These are phyloP conservation scores for Spisula subtruncata DNA, from an alignment of 2,888 invertebrate genomes.

Conservation along the genomic window DNA sequence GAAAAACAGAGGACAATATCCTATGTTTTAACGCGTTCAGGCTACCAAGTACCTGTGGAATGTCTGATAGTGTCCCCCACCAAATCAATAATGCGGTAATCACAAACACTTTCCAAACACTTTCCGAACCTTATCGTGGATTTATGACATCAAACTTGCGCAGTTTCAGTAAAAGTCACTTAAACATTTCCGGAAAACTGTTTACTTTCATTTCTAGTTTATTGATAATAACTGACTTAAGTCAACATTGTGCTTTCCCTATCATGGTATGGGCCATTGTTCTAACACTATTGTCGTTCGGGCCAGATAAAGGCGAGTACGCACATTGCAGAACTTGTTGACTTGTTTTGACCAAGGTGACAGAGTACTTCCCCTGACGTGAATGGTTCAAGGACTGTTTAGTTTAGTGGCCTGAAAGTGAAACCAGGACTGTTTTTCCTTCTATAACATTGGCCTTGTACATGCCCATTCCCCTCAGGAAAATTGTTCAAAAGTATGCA, in stretches of 20 bases:
- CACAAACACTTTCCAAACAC: background rate
- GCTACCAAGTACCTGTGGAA: background rate
- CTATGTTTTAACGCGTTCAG: too few species aligned
- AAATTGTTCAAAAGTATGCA: too few species aligned
- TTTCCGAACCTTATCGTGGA: slow-evolving; percentile 5
- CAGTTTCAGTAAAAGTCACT: background rate
- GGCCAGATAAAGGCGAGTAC: background rate
- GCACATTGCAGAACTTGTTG: background rate
- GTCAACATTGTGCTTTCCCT: background rate
- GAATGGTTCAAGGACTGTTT: too few species aligned
- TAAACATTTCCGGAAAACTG: background rate
- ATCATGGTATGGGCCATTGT: background rate
- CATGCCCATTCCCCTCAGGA: too few species aligned
- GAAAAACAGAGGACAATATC: too few species aligned
- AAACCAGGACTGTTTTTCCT: too few species aligned
- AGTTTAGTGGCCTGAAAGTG: too few species aligned
- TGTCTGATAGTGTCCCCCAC: background rate
- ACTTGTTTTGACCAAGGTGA: background rate
- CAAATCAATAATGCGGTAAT: background rate
- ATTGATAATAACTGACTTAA: background rate
- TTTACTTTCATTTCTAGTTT: slow-evolving; percentile 19
- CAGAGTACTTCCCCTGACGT: background rate
- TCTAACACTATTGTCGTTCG: background rate
- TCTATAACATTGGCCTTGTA: too few species aligned
- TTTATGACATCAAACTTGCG: background rate